Evolutionary conservation across 2,113 vertebrate species (phyloP), one percentile per base, ranked within the genome.

Genomic region (Chitala chitala): DNA sequence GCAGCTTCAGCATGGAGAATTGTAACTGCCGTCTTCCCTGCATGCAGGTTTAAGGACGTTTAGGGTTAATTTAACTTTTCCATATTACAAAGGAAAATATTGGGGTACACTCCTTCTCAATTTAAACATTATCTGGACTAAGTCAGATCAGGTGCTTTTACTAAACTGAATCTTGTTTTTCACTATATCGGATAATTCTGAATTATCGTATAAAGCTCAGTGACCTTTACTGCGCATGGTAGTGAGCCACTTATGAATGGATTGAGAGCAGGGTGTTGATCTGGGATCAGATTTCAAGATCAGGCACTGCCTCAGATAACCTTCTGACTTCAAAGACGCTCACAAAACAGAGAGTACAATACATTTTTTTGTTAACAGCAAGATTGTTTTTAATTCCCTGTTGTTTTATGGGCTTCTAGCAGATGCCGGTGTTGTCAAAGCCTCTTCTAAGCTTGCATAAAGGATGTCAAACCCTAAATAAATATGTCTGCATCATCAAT

Each of bases 171-270:
- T 42, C 42, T 44, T 40, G 40, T 33, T 33, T 59, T 15, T 17
- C 20, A 12, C 29, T 42, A 65, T 42, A 65, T 38, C 63, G 36
- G 22, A n/a, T 65, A 65, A 65, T 20, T 65, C 63, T 65, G 63
- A 65, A 42, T 65, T 33, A 65, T 65, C 40, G 63, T 65, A 65
- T 38, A 65, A 65, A 65, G 63, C 40, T 42, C 12, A 65, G 10
- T 10, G 12, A 2, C 40, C 22, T 38, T 65, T 65, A 13, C 20
- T 65, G 38, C 63, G 8, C 3, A 5, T 5, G n/a, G n/a, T 65
- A 12, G 7, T 3, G n/a, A 65, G 63, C 63, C n/a, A 51, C 48
- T 65, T 42, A n/a, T 44, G 38, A 65, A 65, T 33, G 24, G 38
- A 65, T 42, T n/a, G 40, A 65, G 40, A 65, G 36, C 12, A 20